Percentiles rank a stretch among this genome's conserved stretches.
Conservation (phyloP, 2,113 vertebrate genomes). For the Heterochromis multidens region DNA sequence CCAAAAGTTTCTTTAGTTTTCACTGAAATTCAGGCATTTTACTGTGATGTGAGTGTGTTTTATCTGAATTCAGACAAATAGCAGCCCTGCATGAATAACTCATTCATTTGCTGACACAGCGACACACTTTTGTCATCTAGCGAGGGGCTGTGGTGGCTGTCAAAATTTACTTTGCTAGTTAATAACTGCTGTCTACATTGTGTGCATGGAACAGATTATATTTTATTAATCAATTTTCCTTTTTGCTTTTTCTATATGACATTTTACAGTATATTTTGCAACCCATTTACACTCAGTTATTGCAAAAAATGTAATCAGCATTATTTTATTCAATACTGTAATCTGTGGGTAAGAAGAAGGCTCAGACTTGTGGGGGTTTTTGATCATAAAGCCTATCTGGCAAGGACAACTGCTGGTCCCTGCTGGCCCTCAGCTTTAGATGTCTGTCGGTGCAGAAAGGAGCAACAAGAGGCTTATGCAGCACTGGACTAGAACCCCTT, state of each 20-base stretch:
- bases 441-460: background rate
- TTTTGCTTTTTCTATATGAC: background rate
- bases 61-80: background rate
- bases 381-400: background rate
- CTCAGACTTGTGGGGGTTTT: background rate
- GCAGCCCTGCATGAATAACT: background rate
- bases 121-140: background rate
- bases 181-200: background rate
- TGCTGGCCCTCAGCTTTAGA: background rate
- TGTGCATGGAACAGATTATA: background rate
- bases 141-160: background rate
- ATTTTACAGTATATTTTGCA: background rate
- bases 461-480: background rate
- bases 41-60: background rate
- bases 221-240: background rate
- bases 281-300: background rate
- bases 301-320: background rate
- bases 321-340: background rate
- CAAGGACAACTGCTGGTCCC: background rate
- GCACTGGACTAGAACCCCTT: background rate
- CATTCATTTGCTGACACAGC: background rate
- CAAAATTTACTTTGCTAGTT: rapidly evolving
- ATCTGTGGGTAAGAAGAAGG: background rate
- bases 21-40: background rate
- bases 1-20: background rate